Evolutionary conservation across 2,797 vertebrate species (phyloP), one percentile per base, ranked within the genome.

Genomic region (Merluccius polli): DNA sequence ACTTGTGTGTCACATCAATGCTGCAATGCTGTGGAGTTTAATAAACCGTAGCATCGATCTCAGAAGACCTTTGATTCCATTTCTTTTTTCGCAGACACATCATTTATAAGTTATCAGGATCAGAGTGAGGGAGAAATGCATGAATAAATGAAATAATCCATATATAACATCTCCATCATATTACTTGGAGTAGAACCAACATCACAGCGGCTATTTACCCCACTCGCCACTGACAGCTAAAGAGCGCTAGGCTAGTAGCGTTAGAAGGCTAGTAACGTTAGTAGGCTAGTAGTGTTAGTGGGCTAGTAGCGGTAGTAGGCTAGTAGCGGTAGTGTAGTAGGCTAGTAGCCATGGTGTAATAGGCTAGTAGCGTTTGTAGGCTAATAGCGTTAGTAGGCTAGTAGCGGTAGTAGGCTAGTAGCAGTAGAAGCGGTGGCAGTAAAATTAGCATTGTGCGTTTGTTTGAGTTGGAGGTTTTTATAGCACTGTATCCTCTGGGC

Each of bases 31-130:
- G 70, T 27, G 24, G 12, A 29, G 70, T 72, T 29, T 82, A 41
- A 36, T 41, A 71, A n/a, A 30, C 73, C 9, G 7, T 0, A 78
- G 77, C 74, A 13, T n/a, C 67, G 38, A 75, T 69, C 9, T 52
- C 77, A 21, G 29, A 32, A 78, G n/a, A 63, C 10, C 27, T 31
- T 24, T 3, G 36, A 38, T 72, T 16, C 36, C 11, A 38, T 72
- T 72, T 5, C 2, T 65, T 15, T 70, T 70, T 9, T 44, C 71
- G 15, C 36, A 44, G 36, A 15, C 27, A 18, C 29, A 31, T 69
- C 16, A 30, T 69, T 31, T 18, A 30, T 67, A 67, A 24, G 16
- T 52, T 52, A 52, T 52, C 41, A 44, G 12, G 41, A 44, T 44
- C 44, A 52, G 44, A 52, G 44, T 21, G 44, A 52, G 18, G 21